Base-by-base conservation (phyloP, 2,888 invertebrate genomes). In the Conchocele bisecta region DNA sequence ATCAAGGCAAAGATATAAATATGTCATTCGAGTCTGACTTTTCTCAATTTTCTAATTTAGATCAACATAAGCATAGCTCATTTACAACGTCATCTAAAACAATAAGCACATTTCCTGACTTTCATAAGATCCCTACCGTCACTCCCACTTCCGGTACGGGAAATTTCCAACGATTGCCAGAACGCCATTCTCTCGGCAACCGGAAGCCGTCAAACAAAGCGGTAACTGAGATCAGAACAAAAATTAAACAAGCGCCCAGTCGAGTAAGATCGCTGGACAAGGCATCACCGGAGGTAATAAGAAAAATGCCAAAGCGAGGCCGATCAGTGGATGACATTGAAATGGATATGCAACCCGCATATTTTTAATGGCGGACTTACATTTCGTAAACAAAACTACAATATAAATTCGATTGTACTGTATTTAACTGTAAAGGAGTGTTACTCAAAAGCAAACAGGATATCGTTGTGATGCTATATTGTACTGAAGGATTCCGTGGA, bases 1-100 rank as follows among this genome's bases (percentile, higher is more conserved):
- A 67, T 5, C 46, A 56, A 22, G 37, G 65, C 3, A 39, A 42
- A 13, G 48, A 54, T 11, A 29, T 48, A 29, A 69, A 78, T 35
- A 48, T 74, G 35, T 68, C 79, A 3, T 83, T 83, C 53, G 83
- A 83, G 68, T 75, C 81, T 11, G 70, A 83, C 51, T 83, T 83
- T 50, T 70, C 65, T 37, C 41, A 35, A 29, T 42, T 17, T 3
- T 22, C n/a, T 9, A 35, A 15, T 11, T 6, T 17, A 20, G 46
- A 24, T n/a, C n/a, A n/a, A n/a, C n/a, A n/a, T n/a, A n/a, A n/a
- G n/a, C n/a, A n/a, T n/a, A n/a, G n/a, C n/a, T n/a, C n/a, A n/a
- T n/a, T n/a, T n/a, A n/a, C n/a, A 15, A 6, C 17, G 3, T 3
- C 13, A 4, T 9, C 22, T 17, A 9, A 31, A 51, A 5, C 7